phyloP scores from a whole-genome alignment of 2,888 invertebrate genomes.

The Drosophila falleni region DNA sequence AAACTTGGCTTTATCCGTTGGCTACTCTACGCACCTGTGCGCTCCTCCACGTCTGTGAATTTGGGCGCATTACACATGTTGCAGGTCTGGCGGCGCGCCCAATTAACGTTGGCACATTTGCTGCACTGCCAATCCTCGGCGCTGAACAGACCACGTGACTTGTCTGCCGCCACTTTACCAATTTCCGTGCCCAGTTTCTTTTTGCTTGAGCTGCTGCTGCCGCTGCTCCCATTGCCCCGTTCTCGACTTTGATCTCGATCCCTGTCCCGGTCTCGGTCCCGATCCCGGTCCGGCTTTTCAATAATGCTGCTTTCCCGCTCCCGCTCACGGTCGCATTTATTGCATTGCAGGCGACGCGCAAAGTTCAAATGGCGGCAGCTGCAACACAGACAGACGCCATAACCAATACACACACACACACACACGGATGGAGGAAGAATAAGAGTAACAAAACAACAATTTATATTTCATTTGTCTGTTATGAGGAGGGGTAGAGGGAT shows the following conservation, averaged over 20 bases:
- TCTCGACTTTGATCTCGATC: slow-evolving; percentile 56
- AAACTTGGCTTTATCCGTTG: too few relatives aligned
- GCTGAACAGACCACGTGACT: slow-evolving; percentile 92
- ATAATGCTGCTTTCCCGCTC: slow-evolving; percentile 70
- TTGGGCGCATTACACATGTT: slow-evolving; percentile 99
- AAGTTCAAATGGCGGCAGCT: slow-evolving; percentile 97
- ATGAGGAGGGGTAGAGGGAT: neutral
- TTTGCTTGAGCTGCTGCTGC: slow-evolving; percentile 75
- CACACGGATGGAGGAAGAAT: slow-evolving; percentile 48
- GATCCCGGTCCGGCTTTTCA: slow-evolving; percentile 65
- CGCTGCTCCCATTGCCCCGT: slow-evolving; percentile 68
- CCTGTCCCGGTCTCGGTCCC: slow-evolving; percentile 55
- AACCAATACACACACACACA: slow-evolving; percentile 41
- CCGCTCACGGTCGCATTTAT: slow-evolving; percentile 89
- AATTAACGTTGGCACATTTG: slow-evolving; percentile 99
- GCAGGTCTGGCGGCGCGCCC: slow-evolving; percentile 95
- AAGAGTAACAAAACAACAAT: slow-evolving; percentile 59
- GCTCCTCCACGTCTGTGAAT: slow-evolving; percentile 95
- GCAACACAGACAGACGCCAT: slow-evolving; percentile 54
- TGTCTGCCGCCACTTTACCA: slow-evolving; percentile 99
- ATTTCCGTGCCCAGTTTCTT: slow-evolving; percentile 98
- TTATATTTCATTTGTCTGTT: slow-evolving; percentile 50
- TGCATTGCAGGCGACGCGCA: slow-evolving; percentile 95
- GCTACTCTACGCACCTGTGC: slow-evolving; percentile 86
- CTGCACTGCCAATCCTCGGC: slow-evolving; percentile 99